A percentile compares a stretch with the other conserved stretches of the same genome.
Evolutionary conservation across 2,113 vertebrate species (phyloP).

Genomic region (Taurulus bubalis): DNA sequence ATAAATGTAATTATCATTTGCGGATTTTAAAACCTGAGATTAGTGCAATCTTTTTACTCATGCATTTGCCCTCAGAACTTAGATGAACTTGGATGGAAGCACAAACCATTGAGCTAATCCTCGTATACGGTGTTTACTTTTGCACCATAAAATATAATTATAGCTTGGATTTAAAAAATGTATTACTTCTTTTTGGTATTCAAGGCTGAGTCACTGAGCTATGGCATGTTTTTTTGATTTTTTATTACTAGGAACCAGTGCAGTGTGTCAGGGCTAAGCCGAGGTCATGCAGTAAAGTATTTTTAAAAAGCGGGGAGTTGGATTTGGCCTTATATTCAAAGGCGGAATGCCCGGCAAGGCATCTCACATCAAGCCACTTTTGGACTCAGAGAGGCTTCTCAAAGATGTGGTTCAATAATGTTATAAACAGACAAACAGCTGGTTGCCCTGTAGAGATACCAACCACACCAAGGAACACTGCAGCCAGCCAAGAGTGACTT

Average conservation of each 20-base stretch:
- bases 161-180: slow-evolving; percentile 62
- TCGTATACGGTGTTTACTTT: slow-evolving; percentile 59
- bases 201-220: slow-evolving; percentile 51
- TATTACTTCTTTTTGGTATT: slow-evolving; percentile 48
- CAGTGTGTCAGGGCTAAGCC: slow-evolving; percentile 67
- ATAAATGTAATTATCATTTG: slow-evolving; percentile 41
- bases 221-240: slow-evolving; percentile 36
- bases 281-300: slow-evolving; percentile 74
- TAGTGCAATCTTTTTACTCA: slow-evolving; percentile 29
- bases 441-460: slow-evolving; percentile 49
- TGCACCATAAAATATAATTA: slow-evolving; percentile 73
- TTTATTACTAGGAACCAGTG: slow-evolving; percentile 53
- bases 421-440: slow-evolving; percentile 63
- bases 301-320: slow-evolving; percentile 66
- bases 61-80: slow-evolving; percentile 27
- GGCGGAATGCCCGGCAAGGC: slow-evolving; percentile 42
- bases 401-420: slow-evolving; percentile 60
- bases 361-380: slow-evolving; percentile 60
- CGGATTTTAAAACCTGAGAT: slow-evolving; percentile 47
- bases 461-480: slow-evolving; percentile 37
- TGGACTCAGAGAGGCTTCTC: slow-evolving; percentile 39
- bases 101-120: slow-evolving; percentile 58
- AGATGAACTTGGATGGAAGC: slow-evolving; percentile 44
- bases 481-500: slow-evolving; percentile 27
- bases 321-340: slow-evolving; percentile 69